These are phyloP conservation scores for Sipha maydis DNA, from an alignment of 2,888 invertebrate genomes.

Conservation along the genomic window DNA sequence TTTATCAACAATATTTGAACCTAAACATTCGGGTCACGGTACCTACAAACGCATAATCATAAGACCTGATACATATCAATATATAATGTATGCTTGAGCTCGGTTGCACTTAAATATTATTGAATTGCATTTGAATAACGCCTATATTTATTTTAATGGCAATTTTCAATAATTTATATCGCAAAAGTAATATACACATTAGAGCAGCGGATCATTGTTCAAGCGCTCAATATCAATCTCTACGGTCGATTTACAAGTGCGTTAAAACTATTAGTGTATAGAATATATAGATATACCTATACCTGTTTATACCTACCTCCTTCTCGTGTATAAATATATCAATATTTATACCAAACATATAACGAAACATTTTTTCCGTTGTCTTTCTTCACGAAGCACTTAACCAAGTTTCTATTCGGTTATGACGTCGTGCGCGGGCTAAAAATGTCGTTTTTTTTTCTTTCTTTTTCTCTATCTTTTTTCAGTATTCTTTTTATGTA, in stretches of 20 bases:
- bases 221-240: neutral
- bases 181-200: neutral
- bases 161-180: neutral
- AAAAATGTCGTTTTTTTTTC: neutral
- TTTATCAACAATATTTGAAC: neutral
- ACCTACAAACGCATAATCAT: neutral
- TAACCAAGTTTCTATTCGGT: slow-evolving; percentile 1
- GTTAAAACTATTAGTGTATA: neutral
- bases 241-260: neutral
- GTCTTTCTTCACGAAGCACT: neutral
- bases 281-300: neutral
- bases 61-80: neutral
- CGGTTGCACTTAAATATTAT: neutral
- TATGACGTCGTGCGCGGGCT: neutral
- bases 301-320: neutral
- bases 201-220: neutral
- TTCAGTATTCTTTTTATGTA: neutral
- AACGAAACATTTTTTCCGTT: neutral
- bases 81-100: neutral
- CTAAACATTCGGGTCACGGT: neutral
- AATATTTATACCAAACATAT: too few species aligned
- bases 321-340: neutral
- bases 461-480: neutral
- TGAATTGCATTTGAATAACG: neutral
- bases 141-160: neutral